Evolutionary conservation across 2,797 vertebrate genomes (phyloP).

Genomic region (Pseudochirops corinnae): DNA sequence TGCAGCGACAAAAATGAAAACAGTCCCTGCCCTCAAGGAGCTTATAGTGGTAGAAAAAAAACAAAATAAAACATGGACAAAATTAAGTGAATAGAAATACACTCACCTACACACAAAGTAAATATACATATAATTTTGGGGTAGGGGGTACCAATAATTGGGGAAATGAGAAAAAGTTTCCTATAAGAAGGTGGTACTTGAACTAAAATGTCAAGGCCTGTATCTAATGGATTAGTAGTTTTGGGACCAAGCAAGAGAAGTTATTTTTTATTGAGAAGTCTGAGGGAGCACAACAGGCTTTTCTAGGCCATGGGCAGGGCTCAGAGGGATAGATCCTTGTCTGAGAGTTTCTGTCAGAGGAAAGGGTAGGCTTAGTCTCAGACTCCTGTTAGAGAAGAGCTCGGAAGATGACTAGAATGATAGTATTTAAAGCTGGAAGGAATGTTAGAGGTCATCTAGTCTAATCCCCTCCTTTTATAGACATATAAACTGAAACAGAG

Average conservation of each 20-base stretch:
- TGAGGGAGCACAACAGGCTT: background rate
- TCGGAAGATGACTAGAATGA: background rate
- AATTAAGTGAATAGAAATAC: background rate
- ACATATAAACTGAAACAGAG: background rate
- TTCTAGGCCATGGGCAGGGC: background rate
- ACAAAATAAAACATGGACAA: background rate
- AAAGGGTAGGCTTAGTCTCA: background rate
- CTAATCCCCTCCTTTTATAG: background rate
- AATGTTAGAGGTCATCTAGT: background rate
- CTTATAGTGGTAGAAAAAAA: background rate
- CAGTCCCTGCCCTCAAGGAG: background rate
- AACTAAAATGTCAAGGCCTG: background rate
- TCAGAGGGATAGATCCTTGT: background rate
- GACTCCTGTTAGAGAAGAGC: background rate
- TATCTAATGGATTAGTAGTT: background rate
- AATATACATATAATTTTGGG: background rate
- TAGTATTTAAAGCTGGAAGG: background rate
- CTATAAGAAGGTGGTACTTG: background rate
- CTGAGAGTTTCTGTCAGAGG: background rate
- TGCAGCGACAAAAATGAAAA: background rate
- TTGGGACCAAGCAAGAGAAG: background rate
- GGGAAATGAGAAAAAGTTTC: background rate
- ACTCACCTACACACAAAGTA: background rate
- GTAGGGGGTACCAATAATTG: background rate
- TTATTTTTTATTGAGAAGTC: background rate